These are phyloP conservation scores for Apeltes quadracus DNA, from an alignment of 2,113 vertebrate species.

Conservation along the genomic window DNA sequence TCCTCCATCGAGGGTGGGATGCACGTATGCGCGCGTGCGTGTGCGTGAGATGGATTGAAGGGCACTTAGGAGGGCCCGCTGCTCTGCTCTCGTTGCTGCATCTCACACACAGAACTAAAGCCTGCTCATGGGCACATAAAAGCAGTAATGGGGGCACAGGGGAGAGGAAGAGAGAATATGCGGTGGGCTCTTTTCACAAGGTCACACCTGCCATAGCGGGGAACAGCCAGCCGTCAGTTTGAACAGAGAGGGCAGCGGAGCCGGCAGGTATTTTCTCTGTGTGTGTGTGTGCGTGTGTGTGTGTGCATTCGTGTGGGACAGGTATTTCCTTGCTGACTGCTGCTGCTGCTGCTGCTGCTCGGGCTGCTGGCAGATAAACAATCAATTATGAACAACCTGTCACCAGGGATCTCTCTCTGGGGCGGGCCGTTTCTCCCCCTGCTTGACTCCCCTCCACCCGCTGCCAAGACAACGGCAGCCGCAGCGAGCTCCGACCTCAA, in stretches of 20 bases:
- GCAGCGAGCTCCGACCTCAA: no score
- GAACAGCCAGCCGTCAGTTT: slow-evolving; percentile 47
- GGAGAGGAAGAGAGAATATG: slow-evolving; percentile 44
- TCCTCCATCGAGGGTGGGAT: slow-evolving; percentile 58
- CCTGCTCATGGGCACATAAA: slow-evolving; percentile 46
- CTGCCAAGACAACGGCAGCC: slow-evolving; percentile 52
- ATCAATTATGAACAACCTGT: slow-evolving; percentile 81
- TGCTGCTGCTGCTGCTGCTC: slow-evolving; percentile 60
- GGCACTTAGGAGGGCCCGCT: slow-evolving; percentile 43
- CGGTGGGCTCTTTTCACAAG: slow-evolving; percentile 50
- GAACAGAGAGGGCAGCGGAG: slow-evolving; percentile 42
- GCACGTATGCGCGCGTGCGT: slow-evolving; percentile 34
- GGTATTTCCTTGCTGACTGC: slow-evolving; percentile 50
- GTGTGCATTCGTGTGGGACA: not conserved
- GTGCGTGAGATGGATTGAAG: slow-evolving; percentile 62
- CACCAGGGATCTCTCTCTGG: slow-evolving; percentile 58
- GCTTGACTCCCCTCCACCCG: slow-evolving; percentile 42
- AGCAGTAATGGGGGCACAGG: slow-evolving; percentile 41
- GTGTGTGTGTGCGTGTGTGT: slow-evolving; percentile 8
- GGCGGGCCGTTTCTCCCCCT: slow-evolving; percentile 33
- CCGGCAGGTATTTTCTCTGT: slow-evolving; percentile 5
- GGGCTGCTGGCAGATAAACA: slow-evolving; percentile 78
- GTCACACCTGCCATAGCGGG: slow-evolving; percentile 62
- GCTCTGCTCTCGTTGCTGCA: slow-evolving; percentile 40
- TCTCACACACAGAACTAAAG: slow-evolving; percentile 41